Conservation (phyloP, 35 echinoderm and acorn worm species). For the Apostichopus californicus region DNA sequence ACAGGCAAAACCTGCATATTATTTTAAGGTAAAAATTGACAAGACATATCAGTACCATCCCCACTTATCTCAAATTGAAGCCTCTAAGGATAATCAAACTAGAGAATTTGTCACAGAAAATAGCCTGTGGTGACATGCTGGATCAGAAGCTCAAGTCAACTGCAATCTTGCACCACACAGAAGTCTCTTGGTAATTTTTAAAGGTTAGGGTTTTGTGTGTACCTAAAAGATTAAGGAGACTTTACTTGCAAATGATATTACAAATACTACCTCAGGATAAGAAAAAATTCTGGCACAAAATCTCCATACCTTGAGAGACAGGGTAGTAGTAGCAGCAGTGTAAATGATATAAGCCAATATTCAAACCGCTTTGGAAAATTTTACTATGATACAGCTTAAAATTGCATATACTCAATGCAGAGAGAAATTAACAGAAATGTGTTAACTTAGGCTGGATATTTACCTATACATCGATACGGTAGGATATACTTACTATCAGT, state of each 20-base stretch:
- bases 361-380: background rate
- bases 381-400: background rate
- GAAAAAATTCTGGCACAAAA: background rate
- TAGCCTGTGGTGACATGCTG: background rate
- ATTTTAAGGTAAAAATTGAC: background rate
- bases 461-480: background rate
- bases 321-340: background rate
- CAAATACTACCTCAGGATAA: background rate
- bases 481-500: background rate
- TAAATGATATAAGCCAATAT: background rate
- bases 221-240: background rate
- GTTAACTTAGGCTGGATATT: background rate
- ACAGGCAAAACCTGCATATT: background rate
- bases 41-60: background rate
- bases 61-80: background rate
- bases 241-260: slow-evolving; percentile 1
- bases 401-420: background rate
- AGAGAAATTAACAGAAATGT: background rate
- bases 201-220: background rate
- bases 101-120: background rate
- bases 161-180: background rate
- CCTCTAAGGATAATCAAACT: background rate
- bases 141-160: background rate
- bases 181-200: background rate
- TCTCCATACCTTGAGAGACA: background rate